Evolutionary conservation across 2,113 vertebrate genomes (phyloP).

Genomic region (Brachyhypopomus occidentalis): DNA sequence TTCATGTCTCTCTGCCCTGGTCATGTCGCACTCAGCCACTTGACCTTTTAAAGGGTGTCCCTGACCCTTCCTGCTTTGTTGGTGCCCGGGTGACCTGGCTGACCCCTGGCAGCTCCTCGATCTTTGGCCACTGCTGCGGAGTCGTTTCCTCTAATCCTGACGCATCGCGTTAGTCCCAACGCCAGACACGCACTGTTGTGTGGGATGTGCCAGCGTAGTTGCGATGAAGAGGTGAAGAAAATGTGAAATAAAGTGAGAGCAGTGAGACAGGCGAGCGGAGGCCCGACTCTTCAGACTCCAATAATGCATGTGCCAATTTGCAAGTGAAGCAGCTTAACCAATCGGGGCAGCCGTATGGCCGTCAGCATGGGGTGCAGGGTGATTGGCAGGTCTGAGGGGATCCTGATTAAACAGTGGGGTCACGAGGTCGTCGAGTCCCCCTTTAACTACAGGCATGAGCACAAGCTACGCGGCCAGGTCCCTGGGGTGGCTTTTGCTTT

Average conservation of each 20-base stretch:
- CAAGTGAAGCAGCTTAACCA: conserved; percentile 41
- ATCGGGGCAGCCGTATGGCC: conserved; percentile 26
- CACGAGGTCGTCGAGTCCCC: not conserved
- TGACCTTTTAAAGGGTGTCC: conserved; percentile 34
- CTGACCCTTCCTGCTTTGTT: conserved; percentile 12
- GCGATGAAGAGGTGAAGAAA: not conserved
- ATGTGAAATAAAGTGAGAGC: not conserved
- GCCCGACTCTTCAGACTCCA: not conserved
- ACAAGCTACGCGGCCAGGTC: conserved; percentile 23
- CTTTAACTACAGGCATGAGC: conserved; percentile 29
- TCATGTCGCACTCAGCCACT: not conserved
- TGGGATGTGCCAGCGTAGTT: not conserved
- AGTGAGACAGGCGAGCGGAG: not conserved
- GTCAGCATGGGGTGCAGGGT: conserved; percentile 21
- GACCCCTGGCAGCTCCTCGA: conserved; percentile 12
- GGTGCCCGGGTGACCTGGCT: not conserved
- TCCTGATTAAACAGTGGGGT: conserved; percentile 27
- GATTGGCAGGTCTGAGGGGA: conserved; percentile 49
- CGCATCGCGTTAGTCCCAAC: not conserved
- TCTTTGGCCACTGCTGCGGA: not conserved
- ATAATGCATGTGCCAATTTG: conserved; percentile 47
- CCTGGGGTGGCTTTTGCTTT: conserved; percentile 44
- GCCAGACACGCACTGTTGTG: not conserved
- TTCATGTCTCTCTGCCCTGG: not conserved
- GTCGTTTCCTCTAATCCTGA: not conserved